phyloP scores from a whole-genome alignment of 2,113 vertebrate genomes.

The Sturnira hondurensis region DNA sequence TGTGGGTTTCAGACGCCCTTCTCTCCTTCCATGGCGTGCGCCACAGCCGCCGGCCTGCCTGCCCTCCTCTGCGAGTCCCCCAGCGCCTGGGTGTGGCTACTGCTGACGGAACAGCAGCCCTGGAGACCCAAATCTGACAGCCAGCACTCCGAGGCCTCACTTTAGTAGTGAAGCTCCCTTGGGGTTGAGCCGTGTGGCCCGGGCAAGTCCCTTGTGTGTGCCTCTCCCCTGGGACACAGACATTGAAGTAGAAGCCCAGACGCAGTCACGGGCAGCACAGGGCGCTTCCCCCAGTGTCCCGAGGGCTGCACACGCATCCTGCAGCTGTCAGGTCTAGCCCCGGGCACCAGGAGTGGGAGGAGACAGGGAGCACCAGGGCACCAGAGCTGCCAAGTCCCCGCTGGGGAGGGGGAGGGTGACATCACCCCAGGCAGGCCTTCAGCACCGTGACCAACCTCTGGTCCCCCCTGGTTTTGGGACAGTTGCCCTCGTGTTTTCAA shows the following conservation, averaged over 20 bases:
- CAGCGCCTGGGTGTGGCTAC: not conserved
- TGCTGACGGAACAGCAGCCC: accelerated
- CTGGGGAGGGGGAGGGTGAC: no score
- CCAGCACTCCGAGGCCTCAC: accelerated
- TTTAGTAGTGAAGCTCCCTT: accelerated
- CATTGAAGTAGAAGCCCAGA: no score
- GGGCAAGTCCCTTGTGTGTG: not conserved
- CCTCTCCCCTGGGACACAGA: not conserved
- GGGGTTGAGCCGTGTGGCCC: no score
- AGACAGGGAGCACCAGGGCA: no score
- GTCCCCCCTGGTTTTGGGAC: accelerated
- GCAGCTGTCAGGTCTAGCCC: accelerated
- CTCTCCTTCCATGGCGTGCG: accelerated
- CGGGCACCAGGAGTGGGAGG: accelerated
- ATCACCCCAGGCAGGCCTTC: no score
- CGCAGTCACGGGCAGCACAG: no score
- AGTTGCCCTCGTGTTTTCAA: accelerated
- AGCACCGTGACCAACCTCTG: not conserved
- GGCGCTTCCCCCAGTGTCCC: not conserved
- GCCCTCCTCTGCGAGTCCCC: accelerated
- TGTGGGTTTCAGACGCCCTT: not conserved
- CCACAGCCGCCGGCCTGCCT: accelerated
- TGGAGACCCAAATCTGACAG: not conserved
- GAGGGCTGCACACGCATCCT: accelerated
- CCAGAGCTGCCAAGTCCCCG: no score